phyloP scores from a whole-genome alignment of 2,888 invertebrate genomes.

The Apeira syringaria region DNA sequence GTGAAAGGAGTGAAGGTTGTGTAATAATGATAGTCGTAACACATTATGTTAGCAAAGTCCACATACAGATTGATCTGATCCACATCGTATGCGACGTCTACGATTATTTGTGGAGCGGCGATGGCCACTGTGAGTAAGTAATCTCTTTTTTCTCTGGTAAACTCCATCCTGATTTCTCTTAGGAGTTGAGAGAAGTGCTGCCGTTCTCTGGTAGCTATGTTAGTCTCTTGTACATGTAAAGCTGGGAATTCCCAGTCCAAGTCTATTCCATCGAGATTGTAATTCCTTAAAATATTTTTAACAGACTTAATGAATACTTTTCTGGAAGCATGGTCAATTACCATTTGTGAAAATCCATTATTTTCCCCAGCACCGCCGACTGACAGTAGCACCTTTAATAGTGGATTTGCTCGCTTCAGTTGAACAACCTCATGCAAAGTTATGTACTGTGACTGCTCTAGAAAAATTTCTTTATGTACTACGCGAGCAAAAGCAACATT shows the following conservation, averaged over 20 bases:
- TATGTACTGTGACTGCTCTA: conserved; percentile 67
- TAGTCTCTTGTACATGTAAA: conserved; percentile 50
- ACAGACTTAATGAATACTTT: conserved; percentile 85
- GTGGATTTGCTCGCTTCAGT: conserved; percentile 84
- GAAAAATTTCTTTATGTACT: conserved; percentile 82
- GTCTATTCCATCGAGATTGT: conserved; percentile 88
- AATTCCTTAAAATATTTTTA: conserved; percentile 75
- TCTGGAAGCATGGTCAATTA: conserved; percentile 86
- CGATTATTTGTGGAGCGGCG: conserved; percentile 90
- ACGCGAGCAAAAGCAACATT: conserved; percentile 90
- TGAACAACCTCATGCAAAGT: conserved; percentile 66
- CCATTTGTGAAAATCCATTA: conserved; percentile 88
- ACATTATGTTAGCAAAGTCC: conserved; percentile 95
- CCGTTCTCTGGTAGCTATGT: conserved; percentile 71
- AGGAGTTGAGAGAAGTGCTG: conserved; percentile 90
- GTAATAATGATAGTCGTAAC: conserved; percentile 95
- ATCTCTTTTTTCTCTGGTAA: conserved; percentile 81
- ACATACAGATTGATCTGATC: conserved; percentile 90
- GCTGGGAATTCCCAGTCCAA: conserved; percentile 95
- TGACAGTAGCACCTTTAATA: conserved; percentile 90
- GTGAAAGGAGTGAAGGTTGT: conserved; percentile 91
- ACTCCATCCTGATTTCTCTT: conserved; percentile 88
- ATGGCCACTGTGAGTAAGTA: conserved; percentile 90
- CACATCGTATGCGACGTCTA: conserved; percentile 91
- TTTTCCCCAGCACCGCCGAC: conserved; percentile 86